Evolutionary conservation across 2,888 invertebrate genomes (phyloP), one percentile per base, ranked within the genome.

Genomic region (Fabriciana adippe): DNA sequence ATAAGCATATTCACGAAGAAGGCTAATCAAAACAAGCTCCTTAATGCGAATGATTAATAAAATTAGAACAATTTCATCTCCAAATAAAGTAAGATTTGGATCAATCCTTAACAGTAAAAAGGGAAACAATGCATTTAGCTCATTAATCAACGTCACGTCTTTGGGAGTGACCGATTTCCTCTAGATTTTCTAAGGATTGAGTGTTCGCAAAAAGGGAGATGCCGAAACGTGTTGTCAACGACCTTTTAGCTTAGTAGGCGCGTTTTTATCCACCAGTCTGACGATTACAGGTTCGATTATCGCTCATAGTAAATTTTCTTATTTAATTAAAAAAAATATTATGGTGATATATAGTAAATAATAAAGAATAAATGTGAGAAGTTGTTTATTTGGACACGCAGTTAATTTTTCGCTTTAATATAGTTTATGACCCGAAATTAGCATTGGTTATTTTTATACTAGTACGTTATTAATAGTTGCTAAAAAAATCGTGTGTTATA

Each of bases 131-230:
- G 80, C 80, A 80, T 81, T 77, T 75, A 68, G 73, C 76, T 81
- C 86, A 83, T 87, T 85, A 85, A 86, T 87, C 87, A 85, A 83
- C 75, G 85, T 83, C 85, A 78, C 73, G 74, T 75, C 81, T 78
- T 76, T 76, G 76, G 80, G 76, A 82, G 82, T 84, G 84, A 84
- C 84, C 83, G 83, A 83, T 85, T 80, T 80, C 75, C 76, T 77
- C 77, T 73, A 76, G 77, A 77, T 51, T 51, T 61, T 50, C 51
- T 67, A 69, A 66, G 69, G 67, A 71, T 68, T 59, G 57, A 66
- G 47, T 45, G 47, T 45, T 54, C 50, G 15, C n/a, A 59, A 41
- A 59, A 57, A 48, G 15, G 53, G 18, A 55, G 48, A 35, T 57
- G 21, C 47, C 8, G 21, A 57, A 57, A 47, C 47, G 21, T 50